Evolutionary conservation across 2,888 invertebrate genomes (phyloP), one percentile per base, ranked within the genome.

Genomic region (Napeogenes inachia): DNA sequence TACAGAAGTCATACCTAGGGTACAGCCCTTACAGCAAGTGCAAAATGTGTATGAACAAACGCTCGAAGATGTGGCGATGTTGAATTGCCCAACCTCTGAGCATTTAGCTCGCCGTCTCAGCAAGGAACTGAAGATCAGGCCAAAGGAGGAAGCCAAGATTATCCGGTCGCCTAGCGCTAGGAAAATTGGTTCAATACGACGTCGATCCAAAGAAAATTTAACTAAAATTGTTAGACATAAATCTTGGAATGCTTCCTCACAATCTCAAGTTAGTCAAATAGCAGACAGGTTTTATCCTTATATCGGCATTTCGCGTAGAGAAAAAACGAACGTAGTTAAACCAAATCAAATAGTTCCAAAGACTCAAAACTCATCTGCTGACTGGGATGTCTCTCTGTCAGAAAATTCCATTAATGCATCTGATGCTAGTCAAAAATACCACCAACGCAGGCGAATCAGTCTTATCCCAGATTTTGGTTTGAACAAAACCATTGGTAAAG

Each of bases 91-190:
- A 0, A 92, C 91, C 2, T 93, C 95, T 0, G 95, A 95, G 73
- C 92, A 94, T 66, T 82, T 96, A 64, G 95, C 95, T 3, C 92
- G 92, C 64, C 89, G 94, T 64, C 82, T 96, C 53, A 94, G 94
- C 71, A 92, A 93, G 73, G 95, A 95, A 77, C 79, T 96, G 54
- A 94, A 95, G 78, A 95, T 95, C 61, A 87, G 95, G 62, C 92
- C 93, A 54, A 94, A 93, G 63, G 90, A 91, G 45, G 94, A 95
- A 72, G 91, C 93, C 58, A 94, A 94, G 74, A 92, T 95, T 6
- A 94, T 95, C 65, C 85, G 95, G 68, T 96, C 96, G 0, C 96
- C 96, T 0, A 96, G 95, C 78, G 95, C 95, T 2, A 90, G 96
- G 58, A 96, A 95, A 91, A 96, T 96, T 63, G 95, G 95, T 30